phyloP scores from a whole-genome alignment of 1,140 invertebrate species.

The Phymorhynchus buccinoides region DNA sequence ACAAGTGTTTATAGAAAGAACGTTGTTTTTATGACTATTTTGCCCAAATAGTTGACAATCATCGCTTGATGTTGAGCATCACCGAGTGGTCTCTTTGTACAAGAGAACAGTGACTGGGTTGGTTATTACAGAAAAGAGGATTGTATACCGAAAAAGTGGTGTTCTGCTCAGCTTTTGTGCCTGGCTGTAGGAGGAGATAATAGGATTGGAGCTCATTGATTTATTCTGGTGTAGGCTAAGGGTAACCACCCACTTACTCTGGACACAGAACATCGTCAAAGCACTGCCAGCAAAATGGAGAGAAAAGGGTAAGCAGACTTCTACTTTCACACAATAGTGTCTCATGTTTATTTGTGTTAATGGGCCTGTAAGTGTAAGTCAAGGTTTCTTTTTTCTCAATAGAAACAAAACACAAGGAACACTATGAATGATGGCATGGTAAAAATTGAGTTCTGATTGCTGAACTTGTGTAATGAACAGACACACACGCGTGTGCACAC shows the following conservation, averaged over 20 bases:
- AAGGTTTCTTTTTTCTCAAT: neutral
- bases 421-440: too few relatives aligned
- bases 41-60: too few relatives aligned
- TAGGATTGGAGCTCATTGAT: neutral
- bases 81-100: too few relatives aligned
- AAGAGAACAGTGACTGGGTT: too few relatives aligned
- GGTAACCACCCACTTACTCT: neutral
- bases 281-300: slow-evolving; percentile 15
- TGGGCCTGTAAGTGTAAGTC: neutral
- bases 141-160: neutral
- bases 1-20: too few relatives aligned
- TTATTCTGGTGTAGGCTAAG: neutral
- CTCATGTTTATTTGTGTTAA: too few relatives aligned
- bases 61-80: too few relatives aligned
- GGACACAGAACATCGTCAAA: neutral
- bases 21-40: too few relatives aligned
- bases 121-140: neutral
- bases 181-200: neutral
- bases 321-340: too few relatives aligned
- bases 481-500: neutral
- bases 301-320: slow-evolving; percentile 28
- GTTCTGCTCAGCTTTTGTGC: neutral
- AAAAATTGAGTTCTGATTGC: too few relatives aligned
- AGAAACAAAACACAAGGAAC: too few relatives aligned
- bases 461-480: neutral